Evolutionary conservation across 2,113 vertebrate species (phyloP).

Genomic region (Cercocebus atys): DNA sequence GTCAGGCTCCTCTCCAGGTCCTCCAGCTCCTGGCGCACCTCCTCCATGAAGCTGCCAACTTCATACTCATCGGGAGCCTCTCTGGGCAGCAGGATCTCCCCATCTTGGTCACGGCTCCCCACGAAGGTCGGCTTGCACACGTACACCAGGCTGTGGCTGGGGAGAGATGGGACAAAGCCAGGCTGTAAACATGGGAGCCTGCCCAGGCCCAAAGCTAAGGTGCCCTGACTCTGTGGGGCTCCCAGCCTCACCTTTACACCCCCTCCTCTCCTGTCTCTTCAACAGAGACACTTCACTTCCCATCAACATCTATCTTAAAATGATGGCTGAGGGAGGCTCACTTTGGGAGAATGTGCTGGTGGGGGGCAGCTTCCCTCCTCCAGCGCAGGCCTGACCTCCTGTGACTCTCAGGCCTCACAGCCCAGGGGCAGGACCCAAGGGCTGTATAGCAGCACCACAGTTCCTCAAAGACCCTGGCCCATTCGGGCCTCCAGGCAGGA

Average conservation of each 20-base stretch:
- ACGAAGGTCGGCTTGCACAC: constrained; percentile 80
- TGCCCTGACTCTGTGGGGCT: accelerated
- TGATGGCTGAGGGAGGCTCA: neutral
- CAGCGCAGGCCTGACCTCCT: neutral
- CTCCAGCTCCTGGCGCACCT: constrained; percentile 82
- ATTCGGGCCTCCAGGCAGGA: neutral
- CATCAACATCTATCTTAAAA: neutral
- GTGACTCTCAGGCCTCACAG: neutral
- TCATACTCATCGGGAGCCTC: constrained; percentile 66
- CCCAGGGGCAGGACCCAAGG: neutral
- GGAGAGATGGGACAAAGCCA: neutral
- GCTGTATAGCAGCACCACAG: accelerated
- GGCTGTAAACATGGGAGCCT: neutral
- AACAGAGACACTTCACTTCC: neutral
- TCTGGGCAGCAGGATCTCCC: constrained; percentile 72
- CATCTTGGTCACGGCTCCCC: neutral
- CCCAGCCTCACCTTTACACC: neutral
- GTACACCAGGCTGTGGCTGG: constrained; percentile 79
- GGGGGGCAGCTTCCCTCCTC: no score
- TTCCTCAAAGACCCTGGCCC: neutral
- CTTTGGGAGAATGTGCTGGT: neutral
- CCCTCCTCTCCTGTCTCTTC: neutral
- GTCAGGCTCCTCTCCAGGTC: constrained; percentile 73
- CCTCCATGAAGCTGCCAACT: constrained; percentile 77
- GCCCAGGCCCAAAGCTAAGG: neutral